Evolutionary conservation across 2,113 vertebrate species (phyloP), one percentile per base, ranked within the genome.

Genomic region (Antechinus flavipes): DNA sequence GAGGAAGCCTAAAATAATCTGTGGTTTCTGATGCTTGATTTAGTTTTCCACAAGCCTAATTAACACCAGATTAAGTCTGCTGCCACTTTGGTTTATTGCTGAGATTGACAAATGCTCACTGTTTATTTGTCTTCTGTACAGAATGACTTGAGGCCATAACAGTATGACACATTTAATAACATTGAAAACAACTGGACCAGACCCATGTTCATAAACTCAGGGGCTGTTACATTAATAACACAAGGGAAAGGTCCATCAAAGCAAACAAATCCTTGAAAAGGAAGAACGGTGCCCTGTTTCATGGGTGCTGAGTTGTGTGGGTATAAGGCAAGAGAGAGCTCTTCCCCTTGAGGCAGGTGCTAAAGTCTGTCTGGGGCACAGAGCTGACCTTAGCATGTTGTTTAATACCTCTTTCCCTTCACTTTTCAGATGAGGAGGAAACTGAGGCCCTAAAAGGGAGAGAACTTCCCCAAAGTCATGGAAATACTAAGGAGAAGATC

Each of bases 41-140:
- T 99, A 98, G 98, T 99, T 99, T 99, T 99, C 99, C 98, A 98
- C 98, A 98, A 99, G 99, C 98, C 97, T 99, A 99, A 99, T 99
- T 99, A 99, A 98, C 98, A 98, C 95, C 98, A 99, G 99, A 99
- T 99, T 99, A 99, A 98, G 98, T 98, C 98, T 97, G 96, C 98
- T 98, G 98, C 98, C 99, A 98, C 93, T 97, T 95, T 98, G 97
- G 98, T 98, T 99, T 99, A 99, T 96, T 95, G 97, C 95, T 97
- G 98, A 99, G 98, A 97, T 97, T 98, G 97, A 98, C 97, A 98
- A 98, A 98, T 97, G 93, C 94, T 98, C 95, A 96, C 97, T 98
- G 97, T 98, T 98, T 98, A 98, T 99, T 98, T 98, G 97, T 96
- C 98, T 98, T 96, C 95, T 96, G 55, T 94, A 93, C 95, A 97